Conservation (phyloP, 2,888 invertebrate genomes). For the Ornithoptera priamus region DNA sequence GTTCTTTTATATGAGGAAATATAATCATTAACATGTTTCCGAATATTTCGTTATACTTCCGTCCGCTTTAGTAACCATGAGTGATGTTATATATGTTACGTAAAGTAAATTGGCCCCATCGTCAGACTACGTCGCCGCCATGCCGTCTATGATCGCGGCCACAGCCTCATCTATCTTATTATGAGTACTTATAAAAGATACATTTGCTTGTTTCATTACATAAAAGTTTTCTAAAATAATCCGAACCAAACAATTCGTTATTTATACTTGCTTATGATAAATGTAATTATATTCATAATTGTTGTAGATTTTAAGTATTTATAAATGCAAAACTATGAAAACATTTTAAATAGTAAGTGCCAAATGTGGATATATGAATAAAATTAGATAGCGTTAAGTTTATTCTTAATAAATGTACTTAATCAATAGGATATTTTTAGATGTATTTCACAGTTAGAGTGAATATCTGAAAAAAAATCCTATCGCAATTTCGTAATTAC, state of each 20-base stretch:
- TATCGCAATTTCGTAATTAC: no score
- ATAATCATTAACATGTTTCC: background rate
- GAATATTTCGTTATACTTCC: background rate
- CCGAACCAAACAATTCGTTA: background rate
- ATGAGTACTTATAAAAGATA: background rate
- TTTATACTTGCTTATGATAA: no score
- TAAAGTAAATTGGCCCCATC: conserved; percentile 17
- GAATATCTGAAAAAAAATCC: no score
- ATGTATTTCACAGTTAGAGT: no score
- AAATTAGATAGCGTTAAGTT: no score
- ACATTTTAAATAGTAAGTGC: background rate
- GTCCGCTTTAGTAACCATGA: background rate
- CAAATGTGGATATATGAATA: no score
- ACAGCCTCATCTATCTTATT: conserved; percentile 2
- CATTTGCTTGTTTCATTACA: background rate
- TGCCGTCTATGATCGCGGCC: conserved; percentile 17
- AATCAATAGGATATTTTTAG: no score
- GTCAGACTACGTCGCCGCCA: conserved; percentile 11
- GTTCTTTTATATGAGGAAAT: background rate
- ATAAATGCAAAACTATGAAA: background rate
- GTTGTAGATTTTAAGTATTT: background rate
- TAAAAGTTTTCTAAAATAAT: background rate
- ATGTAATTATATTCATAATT: no score
- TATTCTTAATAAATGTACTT: no score
- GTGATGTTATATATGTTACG: conserved; percentile 15